A percentile compares a stretch with the other conserved stretches of the same genome.
phyloP scores from a whole-genome alignment of 2,113 vertebrate genomes.

The Neotoma lepida region DNA sequence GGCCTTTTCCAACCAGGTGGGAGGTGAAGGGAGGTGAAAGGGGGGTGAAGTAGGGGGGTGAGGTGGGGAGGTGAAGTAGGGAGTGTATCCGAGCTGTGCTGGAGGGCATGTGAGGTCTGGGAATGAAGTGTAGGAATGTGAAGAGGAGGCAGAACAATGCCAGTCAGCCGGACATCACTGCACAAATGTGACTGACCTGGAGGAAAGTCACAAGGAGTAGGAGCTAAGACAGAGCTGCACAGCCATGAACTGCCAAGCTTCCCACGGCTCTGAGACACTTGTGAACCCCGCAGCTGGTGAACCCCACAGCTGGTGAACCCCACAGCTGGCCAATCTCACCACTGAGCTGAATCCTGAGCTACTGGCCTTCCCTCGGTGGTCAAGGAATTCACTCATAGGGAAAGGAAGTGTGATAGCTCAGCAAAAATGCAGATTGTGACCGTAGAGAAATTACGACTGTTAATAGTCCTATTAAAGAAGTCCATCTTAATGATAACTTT shows the following conservation, averaged over 20 bases:
- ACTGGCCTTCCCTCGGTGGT: not conserved
- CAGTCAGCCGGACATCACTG: not conserved
- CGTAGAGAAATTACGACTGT: not conserved
- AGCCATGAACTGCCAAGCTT: not conserved
- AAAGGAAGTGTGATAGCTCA: not conserved
- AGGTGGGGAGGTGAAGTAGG: not conserved
- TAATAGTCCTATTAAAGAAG: not conserved
- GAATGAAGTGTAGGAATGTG: conserved; percentile 47
- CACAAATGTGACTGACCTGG: not conserved
- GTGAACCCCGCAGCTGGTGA: not conserved
- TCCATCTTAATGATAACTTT: not conserved
- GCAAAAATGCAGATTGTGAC: not conserved
- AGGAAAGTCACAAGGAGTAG: not conserved
- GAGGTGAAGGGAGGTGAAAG: not conserved
- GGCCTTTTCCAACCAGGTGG: not conserved
- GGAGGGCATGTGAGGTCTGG: not conserved
- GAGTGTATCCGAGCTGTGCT: not conserved
- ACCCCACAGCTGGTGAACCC: not conserved
- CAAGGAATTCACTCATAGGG: not conserved
- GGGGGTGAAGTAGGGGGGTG: too few species aligned
- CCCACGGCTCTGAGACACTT: not conserved
- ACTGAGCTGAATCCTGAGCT: not conserved
- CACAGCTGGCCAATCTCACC: not conserved
- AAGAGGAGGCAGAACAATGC: not conserved
- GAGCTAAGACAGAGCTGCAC: not conserved